Percentiles rank a stretch among this genome's conserved stretches.
phyloP scores from a whole-genome alignment of 2,888 invertebrate species.

The Ditula angustiorana region DNA sequence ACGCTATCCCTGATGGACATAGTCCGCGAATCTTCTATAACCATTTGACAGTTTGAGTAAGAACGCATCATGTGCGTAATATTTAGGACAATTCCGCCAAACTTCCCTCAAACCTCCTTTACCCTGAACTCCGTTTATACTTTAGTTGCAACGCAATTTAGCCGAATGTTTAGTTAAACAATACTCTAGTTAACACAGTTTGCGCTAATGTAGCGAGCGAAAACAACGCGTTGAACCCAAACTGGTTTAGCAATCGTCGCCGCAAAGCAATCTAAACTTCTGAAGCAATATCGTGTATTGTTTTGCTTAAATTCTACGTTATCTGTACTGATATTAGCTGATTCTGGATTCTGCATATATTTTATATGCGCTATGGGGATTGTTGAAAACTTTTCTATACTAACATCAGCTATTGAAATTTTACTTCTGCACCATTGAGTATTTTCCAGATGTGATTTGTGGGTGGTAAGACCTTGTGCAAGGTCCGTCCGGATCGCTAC shows the following conservation, averaged over 20 bases:
- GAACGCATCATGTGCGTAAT: slow-evolving; percentile 2
- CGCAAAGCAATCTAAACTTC: slow-evolving; percentile 40
- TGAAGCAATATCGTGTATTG: slow-evolving; percentile 33
- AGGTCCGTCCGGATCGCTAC: too few relatives aligned
- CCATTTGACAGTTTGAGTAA: too few relatives aligned
- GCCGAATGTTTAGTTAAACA: slow-evolving; percentile 36
- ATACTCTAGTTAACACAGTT: slow-evolving; percentile 37
- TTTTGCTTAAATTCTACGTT: slow-evolving; percentile 31
- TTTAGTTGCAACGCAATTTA: slow-evolving; percentile 28
- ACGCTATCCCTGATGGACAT: too few relatives aligned
- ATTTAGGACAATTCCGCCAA: neutral
- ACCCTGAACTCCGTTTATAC: slow-evolving; percentile 12
- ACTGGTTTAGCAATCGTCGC: slow-evolving; percentile 37
- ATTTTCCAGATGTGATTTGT: too few relatives aligned
- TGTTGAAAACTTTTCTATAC: neutral
- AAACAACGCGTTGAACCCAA: slow-evolving; percentile 31
- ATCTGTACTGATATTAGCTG: slow-evolving; percentile 24
- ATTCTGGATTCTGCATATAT: slow-evolving; percentile 8
- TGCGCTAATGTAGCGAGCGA: slow-evolving; percentile 36
- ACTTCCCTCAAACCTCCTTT: slow-evolving; percentile 6
- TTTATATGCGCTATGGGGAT: neutral
- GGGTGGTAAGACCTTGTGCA: too few relatives aligned
- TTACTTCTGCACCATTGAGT: neutral
- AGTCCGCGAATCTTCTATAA: too few relatives aligned
- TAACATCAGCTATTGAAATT: neutral